Evolutionary conservation across 2,797 vertebrate species (phyloP).

Genomic region (Lepidocolaptes lacrymiger): DNA sequence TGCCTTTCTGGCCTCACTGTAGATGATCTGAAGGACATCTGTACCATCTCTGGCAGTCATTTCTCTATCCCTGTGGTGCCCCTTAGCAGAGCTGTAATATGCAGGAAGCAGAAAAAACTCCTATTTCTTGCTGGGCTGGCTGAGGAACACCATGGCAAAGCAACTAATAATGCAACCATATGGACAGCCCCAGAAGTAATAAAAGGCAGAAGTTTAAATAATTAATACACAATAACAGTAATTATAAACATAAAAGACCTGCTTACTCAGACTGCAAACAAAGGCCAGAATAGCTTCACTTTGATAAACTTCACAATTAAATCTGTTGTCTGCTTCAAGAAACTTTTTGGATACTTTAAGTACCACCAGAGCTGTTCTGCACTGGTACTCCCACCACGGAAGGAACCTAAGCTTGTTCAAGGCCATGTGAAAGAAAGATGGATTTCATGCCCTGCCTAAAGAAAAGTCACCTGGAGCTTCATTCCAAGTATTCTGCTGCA

Average conservation of each 20-base stretch:
- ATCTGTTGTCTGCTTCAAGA: background rate
- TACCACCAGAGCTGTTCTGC: background rate
- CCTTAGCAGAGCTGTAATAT: background rate
- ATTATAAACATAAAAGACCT: background rate
- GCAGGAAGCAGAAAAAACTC: background rate
- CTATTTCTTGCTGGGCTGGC: background rate
- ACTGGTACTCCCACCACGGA: background rate
- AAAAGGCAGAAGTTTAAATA: background rate
- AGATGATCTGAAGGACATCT: background rate
- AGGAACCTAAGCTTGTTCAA: background rate
- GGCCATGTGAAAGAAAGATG: accelerated
- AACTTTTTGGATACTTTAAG: background rate
- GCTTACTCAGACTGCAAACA: background rate
- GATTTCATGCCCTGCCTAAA: background rate
- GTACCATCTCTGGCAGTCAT: background rate
- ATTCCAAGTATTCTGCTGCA: background rate
- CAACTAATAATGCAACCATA: background rate
- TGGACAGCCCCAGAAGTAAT: background rate
- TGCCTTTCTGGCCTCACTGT: background rate
- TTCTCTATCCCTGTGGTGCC: background rate
- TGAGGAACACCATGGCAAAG: background rate
- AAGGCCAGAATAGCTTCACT: background rate
- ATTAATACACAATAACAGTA: background rate
- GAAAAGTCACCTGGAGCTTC: background rate
- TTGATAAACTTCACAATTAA: background rate